These are phyloP conservation scores for Sminthurides aquaticus DNA, from an alignment of 2,888 invertebrate species.

Conservation along the genomic window DNA sequence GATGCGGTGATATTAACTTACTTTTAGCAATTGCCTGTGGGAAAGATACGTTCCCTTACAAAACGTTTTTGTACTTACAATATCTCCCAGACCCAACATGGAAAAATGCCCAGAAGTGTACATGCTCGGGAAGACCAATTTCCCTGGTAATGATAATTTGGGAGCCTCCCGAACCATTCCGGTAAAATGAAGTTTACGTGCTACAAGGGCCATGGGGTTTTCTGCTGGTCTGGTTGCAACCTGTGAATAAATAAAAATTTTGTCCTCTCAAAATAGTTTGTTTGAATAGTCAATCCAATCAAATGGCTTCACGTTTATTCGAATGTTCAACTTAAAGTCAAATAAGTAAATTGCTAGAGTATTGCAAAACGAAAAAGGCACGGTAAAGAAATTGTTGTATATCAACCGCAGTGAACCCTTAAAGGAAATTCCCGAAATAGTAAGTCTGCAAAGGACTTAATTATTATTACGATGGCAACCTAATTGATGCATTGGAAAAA, in stretches of 20 bases:
- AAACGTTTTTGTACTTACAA: constrained; percentile 49
- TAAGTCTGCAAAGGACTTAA: too few species aligned
- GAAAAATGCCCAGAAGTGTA: constrained; percentile 95
- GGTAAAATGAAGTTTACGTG: constrained; percentile 82
- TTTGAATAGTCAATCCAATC: constrained; percentile 15
- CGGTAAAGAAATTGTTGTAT: too few species aligned
- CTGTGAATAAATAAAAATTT: constrained; percentile 46
- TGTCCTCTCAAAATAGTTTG: too few species aligned
- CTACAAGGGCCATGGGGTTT: constrained; percentile 87
- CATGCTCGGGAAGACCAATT: constrained; percentile 93
- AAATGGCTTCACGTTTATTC: neutral
- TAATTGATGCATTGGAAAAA: too few species aligned
- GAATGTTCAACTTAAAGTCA: neutral
- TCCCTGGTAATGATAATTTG: constrained; percentile 90
- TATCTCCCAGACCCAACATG: constrained; percentile 71
- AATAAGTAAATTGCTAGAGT: too few species aligned
- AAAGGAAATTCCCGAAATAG: too few species aligned
- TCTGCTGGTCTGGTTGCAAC: constrained; percentile 78
- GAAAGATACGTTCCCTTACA: neutral
- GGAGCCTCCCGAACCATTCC: constrained; percentile 86
- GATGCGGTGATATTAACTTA: neutral
- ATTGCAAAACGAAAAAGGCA: constrained; percentile 3
- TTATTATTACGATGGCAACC: too few species aligned
- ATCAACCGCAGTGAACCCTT: too few species aligned
- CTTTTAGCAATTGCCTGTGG: too few species aligned